Evolutionary conservation across 2,797 vertebrate genomes (phyloP), one percentile per base, ranked within the genome.

Genomic region (Ctenochaetus hawaiiensis): DNA sequence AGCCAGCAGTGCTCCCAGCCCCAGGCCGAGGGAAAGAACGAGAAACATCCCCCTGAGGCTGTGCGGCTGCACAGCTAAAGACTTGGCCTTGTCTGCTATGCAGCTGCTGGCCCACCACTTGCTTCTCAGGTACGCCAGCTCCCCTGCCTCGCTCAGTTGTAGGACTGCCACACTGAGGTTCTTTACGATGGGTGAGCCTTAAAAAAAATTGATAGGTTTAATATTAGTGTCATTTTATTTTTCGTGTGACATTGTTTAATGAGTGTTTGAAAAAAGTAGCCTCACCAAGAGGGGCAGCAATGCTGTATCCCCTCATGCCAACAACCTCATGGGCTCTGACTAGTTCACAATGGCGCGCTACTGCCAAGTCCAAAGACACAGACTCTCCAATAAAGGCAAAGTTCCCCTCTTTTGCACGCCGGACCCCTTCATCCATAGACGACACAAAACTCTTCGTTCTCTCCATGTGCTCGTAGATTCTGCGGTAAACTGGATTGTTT

Each of bases 91-190:
- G 12, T 90, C 91, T 48, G 63, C 84, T 0, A 92, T 58, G 87
- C 97, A 98, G 68, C 94, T 96, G 92, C 87, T 97, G 48, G 96
- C 94, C 97, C 97, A 97, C 97, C 97, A 98, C 83, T 97, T 98
- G 87, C 94, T 95, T 0, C 93, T 90, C 64, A 97, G 85, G 79
- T 96, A 96, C 8, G 96, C 92, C 8, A 98, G 92, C 17, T 96
- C 94, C 0, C 97, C 97, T 0, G 94, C 92, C 64, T 98, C 97
- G 0, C 93, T 95, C 80, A 97, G 92, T 22, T 96, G 95, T 64
- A 98, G 94, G 69, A 97, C 93, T 0, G 96, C 95, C 8, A 97
- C 67, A 0, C 95, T 97, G 43, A 98, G 93, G 61, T 96, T 94
- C 90, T 96, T 96, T 44, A 96, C 94, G 80, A 97, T 85, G 0